These are phyloP conservation scores for Rhinoraja longicauda DNA, from an alignment of 2,797 vertebrate species.

Conservation along the genomic window DNA sequence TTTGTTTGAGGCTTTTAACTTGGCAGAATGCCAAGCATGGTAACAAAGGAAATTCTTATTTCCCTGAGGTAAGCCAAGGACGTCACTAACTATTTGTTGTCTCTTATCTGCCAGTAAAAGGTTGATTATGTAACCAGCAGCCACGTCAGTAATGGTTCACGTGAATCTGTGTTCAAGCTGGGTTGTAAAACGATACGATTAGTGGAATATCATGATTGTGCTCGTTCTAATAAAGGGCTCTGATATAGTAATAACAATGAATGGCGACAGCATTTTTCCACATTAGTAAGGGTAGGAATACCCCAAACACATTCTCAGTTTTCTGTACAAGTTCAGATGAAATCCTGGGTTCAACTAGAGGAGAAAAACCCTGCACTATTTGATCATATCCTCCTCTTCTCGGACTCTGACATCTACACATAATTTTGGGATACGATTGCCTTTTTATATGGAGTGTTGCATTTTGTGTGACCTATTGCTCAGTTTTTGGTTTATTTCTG, in stretches of 20 bases:
- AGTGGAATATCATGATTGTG: neutral
- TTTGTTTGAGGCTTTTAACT: neutral
- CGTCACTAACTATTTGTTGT: neutral
- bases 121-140: neutral
- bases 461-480: slow-evolving; percentile 22
- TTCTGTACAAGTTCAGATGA: neutral
- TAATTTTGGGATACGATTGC: neutral
- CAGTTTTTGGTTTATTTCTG: neutral
- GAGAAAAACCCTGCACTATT: neutral
- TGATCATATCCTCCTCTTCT: neutral
- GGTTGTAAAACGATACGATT: neutral
- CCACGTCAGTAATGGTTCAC: no score
- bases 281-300: neutral
- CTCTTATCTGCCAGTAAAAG: neutral
- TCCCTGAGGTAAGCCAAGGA: neutral
- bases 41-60: neutral
- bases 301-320: neutral
- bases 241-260: no score
- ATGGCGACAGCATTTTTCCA: neutral
- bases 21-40: neutral
- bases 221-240: neutral
- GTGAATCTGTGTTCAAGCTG: neutral
- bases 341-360: neutral
- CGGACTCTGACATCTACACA: neutral
- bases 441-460: neutral